Base-by-base conservation (phyloP, 1,140 invertebrate genomes). In the Pachypsylla venusta region DNA sequence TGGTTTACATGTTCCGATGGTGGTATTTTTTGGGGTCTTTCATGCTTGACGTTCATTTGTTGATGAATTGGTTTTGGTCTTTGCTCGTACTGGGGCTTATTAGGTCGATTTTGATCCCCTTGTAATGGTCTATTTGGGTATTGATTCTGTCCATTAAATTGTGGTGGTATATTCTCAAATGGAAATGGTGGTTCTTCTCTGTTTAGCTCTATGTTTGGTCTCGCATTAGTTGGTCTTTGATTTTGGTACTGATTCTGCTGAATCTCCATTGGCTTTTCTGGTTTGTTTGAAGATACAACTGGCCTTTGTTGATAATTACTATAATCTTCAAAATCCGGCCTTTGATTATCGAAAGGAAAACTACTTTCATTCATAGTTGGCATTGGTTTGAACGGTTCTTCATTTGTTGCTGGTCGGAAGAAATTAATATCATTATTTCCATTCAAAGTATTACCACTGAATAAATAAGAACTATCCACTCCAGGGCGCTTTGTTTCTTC, bases 121-220 rank as follows among this genome's bases (percentile, higher is more conserved):
- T 48, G 42, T 19, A 48, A 7, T 5, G 42, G 42, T 48, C 22
- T 48, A 22, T 48, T 48, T 19, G 42, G 42, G 16, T 48, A 19
- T 19, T 5, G 42, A 19, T 48, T n/a, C 42, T 48, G 42, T 19
- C 22, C n/a, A 19, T 48, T 48, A n/a, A n/a, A n/a, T n/a, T n/a
- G n/a, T n/a, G n/a, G n/a, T n/a, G n/a, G n/a, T n/a, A n/a, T n/a
- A 48, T n/a, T 5, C 22, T 48, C 42, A 48, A 48, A 48, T 48
- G 42, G 42, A 22, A 48, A 48, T 10, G 42, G 42, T 19, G 42
- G 42, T 48, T 48, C 42, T 48, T 48, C n/a, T 48, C 42, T 48
- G 42, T 48, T 48, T 7, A 22, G 42, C 22, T 48, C 42, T 19
- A 5, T 4, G 7, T 7, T 5, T 19, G 42, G 42, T 48, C 42